Conservation (phyloP, 2,888 invertebrate species). For the Ormyrus thymus region DNA sequence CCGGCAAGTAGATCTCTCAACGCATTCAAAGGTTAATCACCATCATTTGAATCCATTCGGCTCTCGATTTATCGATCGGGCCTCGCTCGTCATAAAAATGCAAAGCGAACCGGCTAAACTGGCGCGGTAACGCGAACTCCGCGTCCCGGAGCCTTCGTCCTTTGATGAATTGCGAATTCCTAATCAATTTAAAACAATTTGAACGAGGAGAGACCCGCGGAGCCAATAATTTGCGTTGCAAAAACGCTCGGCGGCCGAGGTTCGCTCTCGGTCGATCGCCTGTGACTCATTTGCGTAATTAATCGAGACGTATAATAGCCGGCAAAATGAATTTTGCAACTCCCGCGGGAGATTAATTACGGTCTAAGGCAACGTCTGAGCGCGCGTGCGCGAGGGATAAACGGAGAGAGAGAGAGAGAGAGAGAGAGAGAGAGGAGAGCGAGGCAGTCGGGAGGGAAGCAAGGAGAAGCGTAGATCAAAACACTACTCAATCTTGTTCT, state of each 20-base stretch:
- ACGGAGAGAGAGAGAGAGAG: conserved; percentile 1
- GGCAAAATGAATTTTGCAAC: conserved; percentile 54
- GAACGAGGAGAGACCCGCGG: conserved; percentile 13
- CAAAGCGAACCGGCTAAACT: background rate
- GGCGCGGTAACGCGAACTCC: conserved; percentile 13
- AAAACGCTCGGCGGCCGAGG: conserved; percentile 19
- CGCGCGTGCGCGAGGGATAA: background rate
- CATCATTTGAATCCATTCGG: too few relatives aligned
- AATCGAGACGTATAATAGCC: conserved; percentile 51
- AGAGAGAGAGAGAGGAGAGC: background rate
- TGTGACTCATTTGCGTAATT: conserved; percentile 54
- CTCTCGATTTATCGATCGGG: too few relatives aligned
- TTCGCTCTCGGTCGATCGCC: background rate
- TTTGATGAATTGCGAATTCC: conserved; percentile 47
- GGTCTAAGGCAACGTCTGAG: conserved; percentile 27
- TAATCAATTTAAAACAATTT: conserved; percentile 55
- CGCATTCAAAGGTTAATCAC: too few relatives aligned
- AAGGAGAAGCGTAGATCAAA: conserved; percentile 49
- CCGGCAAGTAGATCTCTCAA: too few relatives aligned
- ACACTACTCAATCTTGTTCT: conserved; percentile 49
- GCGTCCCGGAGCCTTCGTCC: conserved; percentile 26
- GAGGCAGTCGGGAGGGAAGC: conserved; percentile 1
- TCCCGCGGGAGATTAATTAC: conserved; percentile 51
- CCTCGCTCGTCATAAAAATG: too few relatives aligned
- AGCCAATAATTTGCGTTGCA: conserved; percentile 44